Evolutionary conservation across 2,888 invertebrate genomes (phyloP).

Genomic region (Rhyacophila evoluta): DNA sequence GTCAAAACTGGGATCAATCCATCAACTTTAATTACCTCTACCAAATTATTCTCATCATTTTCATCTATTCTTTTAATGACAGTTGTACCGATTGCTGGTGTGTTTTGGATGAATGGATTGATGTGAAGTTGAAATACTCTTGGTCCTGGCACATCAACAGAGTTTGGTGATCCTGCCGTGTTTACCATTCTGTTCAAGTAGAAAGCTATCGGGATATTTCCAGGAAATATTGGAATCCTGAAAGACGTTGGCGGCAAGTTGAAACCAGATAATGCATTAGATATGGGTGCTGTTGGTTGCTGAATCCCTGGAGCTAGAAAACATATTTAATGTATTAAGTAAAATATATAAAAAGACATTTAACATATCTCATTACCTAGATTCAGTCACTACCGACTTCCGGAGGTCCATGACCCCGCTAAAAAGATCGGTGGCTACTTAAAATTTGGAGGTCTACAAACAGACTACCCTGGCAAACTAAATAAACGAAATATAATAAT

Average conservation of each 20-base stretch:
- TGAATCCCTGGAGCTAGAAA: too few species aligned
- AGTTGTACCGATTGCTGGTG: background rate
- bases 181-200: background rate
- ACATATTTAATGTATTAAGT: too few species aligned
- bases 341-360: too few species aligned
- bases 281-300: background rate
- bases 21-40: background rate
- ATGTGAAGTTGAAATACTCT: background rate
- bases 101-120: background rate
- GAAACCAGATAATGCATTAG: background rate
- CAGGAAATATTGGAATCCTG: background rate
- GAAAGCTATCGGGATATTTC: background rate
- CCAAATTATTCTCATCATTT: background rate
- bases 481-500: too few species aligned
- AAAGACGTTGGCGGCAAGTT: background rate
- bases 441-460: too few species aligned
- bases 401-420: too few species aligned
- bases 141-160: background rate
- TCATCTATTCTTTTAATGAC: background rate
- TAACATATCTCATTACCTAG: too few species aligned
- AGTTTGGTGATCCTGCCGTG: background rate
- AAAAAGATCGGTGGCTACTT: too few species aligned
- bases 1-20: background rate
- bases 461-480: too few species aligned
- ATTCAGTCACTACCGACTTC: too few species aligned